Percentiles rank a stretch among this genome's conserved stretches.
phyloP scores from a whole-genome alignment of 1,140 invertebrate genomes.

The Philaenus spumarius region DNA sequence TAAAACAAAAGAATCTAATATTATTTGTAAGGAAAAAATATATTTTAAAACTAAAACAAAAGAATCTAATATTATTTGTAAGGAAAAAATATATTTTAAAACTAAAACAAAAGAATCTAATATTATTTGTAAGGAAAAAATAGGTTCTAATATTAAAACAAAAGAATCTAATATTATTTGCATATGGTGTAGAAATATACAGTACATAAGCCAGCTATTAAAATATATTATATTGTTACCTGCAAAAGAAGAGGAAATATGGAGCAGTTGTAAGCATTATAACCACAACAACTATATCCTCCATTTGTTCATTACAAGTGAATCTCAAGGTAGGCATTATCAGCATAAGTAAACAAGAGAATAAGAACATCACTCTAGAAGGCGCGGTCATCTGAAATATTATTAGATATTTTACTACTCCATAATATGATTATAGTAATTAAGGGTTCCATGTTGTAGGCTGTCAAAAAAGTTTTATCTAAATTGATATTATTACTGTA shows the following conservation, averaged over 20 bases:
- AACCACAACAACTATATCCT: conserved; percentile 87
- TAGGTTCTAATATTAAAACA: no score
- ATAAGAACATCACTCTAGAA: conserved; percentile 86
- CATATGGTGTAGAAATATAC: neutral
- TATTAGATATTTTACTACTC: no score
- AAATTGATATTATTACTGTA: neutral
- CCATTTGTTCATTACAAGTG: conserved; percentile 72
- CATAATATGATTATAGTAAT: no score
- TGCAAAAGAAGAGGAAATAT: conserved; percentile 98
- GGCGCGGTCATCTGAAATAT: conserved; percentile 74
- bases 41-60: neutral
- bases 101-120: no score
- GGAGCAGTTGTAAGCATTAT: conserved; percentile 93
- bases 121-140: neutral
- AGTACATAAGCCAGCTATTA: neutral
- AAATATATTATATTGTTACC: conserved; percentile 45
- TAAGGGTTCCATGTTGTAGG: neutral
- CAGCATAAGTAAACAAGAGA: conserved; percentile 83
- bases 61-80: no score
- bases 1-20: no score
- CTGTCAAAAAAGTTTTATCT: neutral
- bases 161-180: no score
- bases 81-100: no score
- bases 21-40: no score
- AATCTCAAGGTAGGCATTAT: conserved; percentile 76